phyloP scores from a whole-genome alignment of 2,113 vertebrate species.

The Podiceps cristatus region DNA sequence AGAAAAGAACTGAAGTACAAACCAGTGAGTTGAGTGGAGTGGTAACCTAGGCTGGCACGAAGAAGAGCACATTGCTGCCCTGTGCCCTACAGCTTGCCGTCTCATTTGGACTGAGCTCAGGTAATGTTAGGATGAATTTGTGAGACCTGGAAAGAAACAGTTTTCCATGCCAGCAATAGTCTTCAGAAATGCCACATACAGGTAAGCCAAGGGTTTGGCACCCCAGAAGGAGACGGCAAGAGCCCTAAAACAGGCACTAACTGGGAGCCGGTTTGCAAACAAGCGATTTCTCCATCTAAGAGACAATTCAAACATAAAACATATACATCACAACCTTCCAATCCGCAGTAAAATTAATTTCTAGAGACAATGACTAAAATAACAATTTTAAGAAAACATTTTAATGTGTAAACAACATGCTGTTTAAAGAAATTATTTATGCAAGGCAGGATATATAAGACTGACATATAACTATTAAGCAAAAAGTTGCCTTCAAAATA shows the following conservation, averaged over 20 bases:
- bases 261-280: neutral
- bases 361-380: neutral
- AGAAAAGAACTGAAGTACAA: neutral
- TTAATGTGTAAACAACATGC: neutral
- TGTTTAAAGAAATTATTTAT: neutral
- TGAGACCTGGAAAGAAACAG: neutral
- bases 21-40: neutral
- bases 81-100: too few relatives aligned
- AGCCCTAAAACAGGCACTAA: fast-evolving
- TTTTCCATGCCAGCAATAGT: neutral
- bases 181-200: neutral
- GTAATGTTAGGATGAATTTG: neutral
- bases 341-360: fast-evolving
- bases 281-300: neutral
- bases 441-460: neutral
- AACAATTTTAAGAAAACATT: neutral
- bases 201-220: neutral
- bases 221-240: neutral
- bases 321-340: neutral
- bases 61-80: neutral
- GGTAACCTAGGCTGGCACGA: fast-evolving
- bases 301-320: neutral
- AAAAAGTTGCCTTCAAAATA: slow-evolving; percentile 14
- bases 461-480: neutral
- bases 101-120: neutral